Percentiles rank a stretch among this genome's conserved stretches.
phyloP scores from a whole-genome alignment of 2,797 vertebrate genomes.

The Dicrostonyx torquatus region DNA sequence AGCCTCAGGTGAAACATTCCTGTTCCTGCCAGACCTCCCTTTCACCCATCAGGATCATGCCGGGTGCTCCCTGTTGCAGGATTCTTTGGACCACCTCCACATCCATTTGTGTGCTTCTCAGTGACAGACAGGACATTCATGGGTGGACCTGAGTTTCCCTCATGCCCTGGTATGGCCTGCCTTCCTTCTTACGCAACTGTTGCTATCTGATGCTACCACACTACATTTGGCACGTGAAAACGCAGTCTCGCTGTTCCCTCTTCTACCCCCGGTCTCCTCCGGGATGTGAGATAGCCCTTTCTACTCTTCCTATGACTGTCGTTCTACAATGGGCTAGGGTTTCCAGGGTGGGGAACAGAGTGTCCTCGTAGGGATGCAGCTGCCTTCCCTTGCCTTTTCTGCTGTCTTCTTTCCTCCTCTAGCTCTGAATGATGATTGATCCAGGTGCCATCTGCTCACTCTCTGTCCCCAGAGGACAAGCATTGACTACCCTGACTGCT shows the following conservation, averaged over 20 bases:
- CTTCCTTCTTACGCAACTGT: background rate
- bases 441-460: background rate
- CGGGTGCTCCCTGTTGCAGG: background rate
- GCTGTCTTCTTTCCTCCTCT: background rate
- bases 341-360: background rate
- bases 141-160: background rate
- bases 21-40: background rate
- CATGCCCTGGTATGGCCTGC: background rate
- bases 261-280: background rate
- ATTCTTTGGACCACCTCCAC: background rate
- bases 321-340: background rate
- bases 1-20: background rate
- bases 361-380: background rate
- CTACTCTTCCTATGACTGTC: background rate
- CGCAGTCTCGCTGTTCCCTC: background rate
- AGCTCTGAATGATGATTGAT: background rate
- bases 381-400: background rate
- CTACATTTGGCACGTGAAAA: background rate
- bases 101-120: background rate
- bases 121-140: background rate
- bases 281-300: background rate
- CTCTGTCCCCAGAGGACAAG: background rate
- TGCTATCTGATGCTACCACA: background rate
- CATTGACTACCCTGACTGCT: background rate
- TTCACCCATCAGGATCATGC: background rate